Conservation (phyloP, 2,113 vertebrate genomes). For the Parotia lawesii region DNA sequence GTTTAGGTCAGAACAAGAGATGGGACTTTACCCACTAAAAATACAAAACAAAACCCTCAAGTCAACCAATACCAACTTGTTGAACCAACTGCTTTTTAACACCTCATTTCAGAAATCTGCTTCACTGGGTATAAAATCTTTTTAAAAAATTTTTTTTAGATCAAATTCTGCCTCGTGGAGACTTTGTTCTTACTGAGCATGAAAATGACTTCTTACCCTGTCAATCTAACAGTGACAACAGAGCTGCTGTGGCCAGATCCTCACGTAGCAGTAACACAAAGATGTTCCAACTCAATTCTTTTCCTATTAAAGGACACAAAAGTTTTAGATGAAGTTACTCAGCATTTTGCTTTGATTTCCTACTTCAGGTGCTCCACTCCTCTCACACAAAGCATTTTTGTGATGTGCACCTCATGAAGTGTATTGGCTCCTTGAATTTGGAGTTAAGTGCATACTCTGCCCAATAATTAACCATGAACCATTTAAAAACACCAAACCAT, state of each 20-base stretch:
- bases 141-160: accelerated
- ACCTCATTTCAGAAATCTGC: neutral
- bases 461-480: neutral
- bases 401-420: neutral
- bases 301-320: constrained; percentile 1
- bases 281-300: neutral
- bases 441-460: neutral
- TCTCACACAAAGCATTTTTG: neutral
- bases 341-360: neutral
- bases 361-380: neutral
- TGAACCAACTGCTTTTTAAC: neutral
- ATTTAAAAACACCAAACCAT: neutral
- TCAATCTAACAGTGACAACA: neutral
- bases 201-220: constrained; percentile 21
- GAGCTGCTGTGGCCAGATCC: constrained; percentile 6
- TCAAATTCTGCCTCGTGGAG: neutral
- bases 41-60: neutral
- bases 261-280: neutral
- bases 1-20: neutral
- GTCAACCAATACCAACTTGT: neutral
- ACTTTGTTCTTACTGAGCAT: neutral
- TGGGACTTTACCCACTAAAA: neutral
- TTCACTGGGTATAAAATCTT: neutral
- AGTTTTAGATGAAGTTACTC: neutral
- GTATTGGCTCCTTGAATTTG: accelerated